Conservation (phyloP, 2,888 invertebrate species). For the Esperia sulphurella region DNA sequence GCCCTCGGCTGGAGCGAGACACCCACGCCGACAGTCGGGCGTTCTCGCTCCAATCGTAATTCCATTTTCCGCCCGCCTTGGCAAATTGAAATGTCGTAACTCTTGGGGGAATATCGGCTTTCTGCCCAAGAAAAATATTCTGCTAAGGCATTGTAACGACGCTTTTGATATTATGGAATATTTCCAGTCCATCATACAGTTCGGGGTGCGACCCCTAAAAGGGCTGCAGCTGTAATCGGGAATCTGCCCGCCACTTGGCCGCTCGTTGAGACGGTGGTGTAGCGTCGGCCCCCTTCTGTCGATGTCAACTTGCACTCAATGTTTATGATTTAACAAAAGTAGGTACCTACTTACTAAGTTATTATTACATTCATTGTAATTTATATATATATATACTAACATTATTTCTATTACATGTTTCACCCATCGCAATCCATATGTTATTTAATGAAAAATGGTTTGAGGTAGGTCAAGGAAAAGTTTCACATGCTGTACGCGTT, state of each 20-base stretch:
- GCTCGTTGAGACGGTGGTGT: conserved; percentile 33
- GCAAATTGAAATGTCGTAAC: conserved; percentile 81
- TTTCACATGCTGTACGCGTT: conserved; percentile 11
- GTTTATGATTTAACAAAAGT: conserved; percentile 19
- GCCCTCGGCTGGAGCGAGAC: conserved; percentile 28
- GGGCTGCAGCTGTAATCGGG: conserved; percentile 49
- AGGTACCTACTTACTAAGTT: no score
- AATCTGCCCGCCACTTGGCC: conserved; percentile 59
- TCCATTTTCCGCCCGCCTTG: conserved; percentile 81
- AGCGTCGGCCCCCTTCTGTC: conserved; percentile 35
- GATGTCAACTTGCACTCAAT: conserved; percentile 28
- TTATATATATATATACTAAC: no score
- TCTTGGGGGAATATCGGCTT: conserved; percentile 80
- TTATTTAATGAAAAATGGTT: conserved; percentile 12
- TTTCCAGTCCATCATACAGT: conserved; percentile 71
- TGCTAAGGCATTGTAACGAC: conserved; percentile 73
- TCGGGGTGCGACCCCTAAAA: conserved; percentile 60
- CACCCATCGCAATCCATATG: background rate
- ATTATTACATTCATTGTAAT: no score
- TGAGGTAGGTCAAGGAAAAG: conserved; percentile 34
- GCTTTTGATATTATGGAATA: conserved; percentile 73
- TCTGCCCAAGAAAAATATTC: conserved; percentile 78
- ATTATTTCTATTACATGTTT: background rate
- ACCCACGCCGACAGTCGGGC: conserved; percentile 53
- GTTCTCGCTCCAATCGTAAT: conserved; percentile 78